Conservation (phyloP, 1,140 invertebrate species). For the Aphelenchoides fujianensis region DNA sequence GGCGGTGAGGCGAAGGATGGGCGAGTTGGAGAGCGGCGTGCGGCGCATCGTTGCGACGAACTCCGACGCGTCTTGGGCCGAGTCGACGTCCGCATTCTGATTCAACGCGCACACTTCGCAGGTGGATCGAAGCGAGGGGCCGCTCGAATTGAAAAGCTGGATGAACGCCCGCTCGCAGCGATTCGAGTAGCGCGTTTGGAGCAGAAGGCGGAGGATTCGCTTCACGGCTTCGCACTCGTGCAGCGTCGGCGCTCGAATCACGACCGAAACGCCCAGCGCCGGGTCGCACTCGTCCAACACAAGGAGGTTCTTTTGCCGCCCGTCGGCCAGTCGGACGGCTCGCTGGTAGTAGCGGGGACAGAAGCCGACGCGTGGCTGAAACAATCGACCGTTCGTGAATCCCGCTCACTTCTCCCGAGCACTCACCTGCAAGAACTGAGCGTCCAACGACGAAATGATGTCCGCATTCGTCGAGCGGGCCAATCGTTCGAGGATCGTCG, state of each 20-base stretch:
- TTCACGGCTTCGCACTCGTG: conserved; percentile 71
- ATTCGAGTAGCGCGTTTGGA: conserved; percentile 34
- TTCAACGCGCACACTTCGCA: conserved; percentile 41
- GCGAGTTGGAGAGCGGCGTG: conserved; percentile 77
- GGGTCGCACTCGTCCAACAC: conserved; percentile 83
- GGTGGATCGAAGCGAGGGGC: conserved; percentile 10
- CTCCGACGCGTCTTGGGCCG: conserved; percentile 71
- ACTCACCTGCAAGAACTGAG: conserved; percentile 69
- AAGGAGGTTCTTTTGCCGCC: conserved; percentile 62
- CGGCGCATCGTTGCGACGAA: conserved; percentile 75
- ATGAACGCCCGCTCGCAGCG: conserved; percentile 48
- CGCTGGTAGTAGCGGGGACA: conserved; percentile 81
- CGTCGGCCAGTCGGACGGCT: conserved; percentile 68
- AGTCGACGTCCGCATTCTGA: conserved; percentile 15
- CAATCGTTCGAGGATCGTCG: conserved; percentile 76
- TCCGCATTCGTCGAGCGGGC: conserved; percentile 79
- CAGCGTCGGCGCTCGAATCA: conserved; percentile 76
- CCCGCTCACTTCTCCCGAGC: background rate
- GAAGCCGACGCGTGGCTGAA: conserved; percentile 75
- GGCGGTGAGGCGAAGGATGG: conserved; percentile 77
- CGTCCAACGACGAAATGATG: conserved; percentile 83
- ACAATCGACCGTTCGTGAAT: too few species aligned
- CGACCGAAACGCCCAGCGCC: conserved; percentile 81
- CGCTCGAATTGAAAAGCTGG: conserved; percentile 43
- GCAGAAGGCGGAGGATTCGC: conserved; percentile 48